These are phyloP conservation scores for Botrylloides violaceus DNA, from an alignment of 23 tunicate genomes.

Conservation along the genomic window DNA sequence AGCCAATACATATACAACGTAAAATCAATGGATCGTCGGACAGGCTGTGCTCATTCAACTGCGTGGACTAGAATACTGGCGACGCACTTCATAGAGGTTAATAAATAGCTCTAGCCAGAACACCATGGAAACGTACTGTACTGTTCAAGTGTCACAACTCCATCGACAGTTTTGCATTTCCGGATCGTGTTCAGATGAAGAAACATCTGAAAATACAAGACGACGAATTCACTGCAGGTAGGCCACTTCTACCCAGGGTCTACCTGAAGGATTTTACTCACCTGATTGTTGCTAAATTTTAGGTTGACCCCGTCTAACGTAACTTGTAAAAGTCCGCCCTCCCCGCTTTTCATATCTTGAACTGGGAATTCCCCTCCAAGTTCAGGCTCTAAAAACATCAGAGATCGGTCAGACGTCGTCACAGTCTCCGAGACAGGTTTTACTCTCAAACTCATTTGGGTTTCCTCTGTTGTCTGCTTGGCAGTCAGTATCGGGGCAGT, in stretches of 20 bases:
- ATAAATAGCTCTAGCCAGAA: background rate
- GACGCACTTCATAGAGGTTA: background rate
- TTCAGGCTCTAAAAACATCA: constrained; percentile 94
- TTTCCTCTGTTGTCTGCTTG: no score
- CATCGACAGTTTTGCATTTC: constrained; percentile 93
- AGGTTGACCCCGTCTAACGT: constrained; percentile 90
- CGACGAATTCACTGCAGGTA: background rate
- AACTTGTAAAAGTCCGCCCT: constrained; percentile 92
- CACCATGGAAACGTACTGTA: constrained; percentile 50
- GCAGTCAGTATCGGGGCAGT: no score
- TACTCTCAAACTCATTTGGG: no score
- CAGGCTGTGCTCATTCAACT: background rate
- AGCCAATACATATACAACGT: background rate
- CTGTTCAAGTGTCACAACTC: constrained; percentile 85
- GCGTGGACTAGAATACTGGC: background rate
- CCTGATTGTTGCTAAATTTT: constrained; percentile 86
- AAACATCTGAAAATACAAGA: constrained; percentile 41
- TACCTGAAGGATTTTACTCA: background rate
- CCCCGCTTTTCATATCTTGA: constrained; percentile 85
- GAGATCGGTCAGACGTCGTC: no score
- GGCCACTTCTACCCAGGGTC: background rate
- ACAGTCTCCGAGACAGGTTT: no score
- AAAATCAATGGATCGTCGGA: background rate
- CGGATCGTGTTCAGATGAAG: constrained; percentile 74
- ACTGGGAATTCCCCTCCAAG: constrained; percentile 99